A percentile compares a stretch with the other conserved stretches of the same genome.
Evolutionary conservation across 2,113 vertebrate genomes (phyloP).

Genomic region (Synchiropus splendidus): DNA sequence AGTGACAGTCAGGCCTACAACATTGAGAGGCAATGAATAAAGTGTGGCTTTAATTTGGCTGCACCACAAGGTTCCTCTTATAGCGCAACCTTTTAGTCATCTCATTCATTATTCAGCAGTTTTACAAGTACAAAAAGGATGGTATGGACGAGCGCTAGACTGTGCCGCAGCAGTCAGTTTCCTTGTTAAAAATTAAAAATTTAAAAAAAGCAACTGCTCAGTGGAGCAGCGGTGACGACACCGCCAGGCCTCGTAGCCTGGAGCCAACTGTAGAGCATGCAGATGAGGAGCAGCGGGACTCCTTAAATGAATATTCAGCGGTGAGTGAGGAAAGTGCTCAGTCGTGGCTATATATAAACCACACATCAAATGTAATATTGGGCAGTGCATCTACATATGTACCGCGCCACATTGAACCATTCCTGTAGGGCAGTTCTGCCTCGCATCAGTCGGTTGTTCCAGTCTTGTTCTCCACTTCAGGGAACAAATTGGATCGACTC

Average conservation of each 20-base stretch:
- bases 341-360: conserved; percentile 10
- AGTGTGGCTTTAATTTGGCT: too few relatives aligned
- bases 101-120: too few relatives aligned
- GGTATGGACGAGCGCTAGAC: too few relatives aligned
- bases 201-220: too few relatives aligned
- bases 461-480: too few relatives aligned
- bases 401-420: too few relatives aligned
- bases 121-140: too few relatives aligned
- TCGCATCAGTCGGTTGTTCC: neutral
- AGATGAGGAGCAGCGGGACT: conserved; percentile 49
- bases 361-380: neutral
- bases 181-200: neutral
- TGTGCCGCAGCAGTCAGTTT: neutral
- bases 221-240: neutral
- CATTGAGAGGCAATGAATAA: too few relatives aligned
- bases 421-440: neutral
- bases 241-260: neutral
- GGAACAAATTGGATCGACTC: too few relatives aligned
- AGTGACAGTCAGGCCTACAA: too few relatives aligned
- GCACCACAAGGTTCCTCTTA: too few relatives aligned
- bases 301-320: conserved; percentile 46
- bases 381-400: neutral
- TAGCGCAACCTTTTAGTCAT: too few relatives aligned
- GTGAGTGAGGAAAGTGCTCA: conserved; percentile 14
- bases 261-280: conserved; percentile 16